phyloP scores from a whole-genome alignment of 1,140 invertebrate genomes.

The Notospermus geniculatus region DNA sequence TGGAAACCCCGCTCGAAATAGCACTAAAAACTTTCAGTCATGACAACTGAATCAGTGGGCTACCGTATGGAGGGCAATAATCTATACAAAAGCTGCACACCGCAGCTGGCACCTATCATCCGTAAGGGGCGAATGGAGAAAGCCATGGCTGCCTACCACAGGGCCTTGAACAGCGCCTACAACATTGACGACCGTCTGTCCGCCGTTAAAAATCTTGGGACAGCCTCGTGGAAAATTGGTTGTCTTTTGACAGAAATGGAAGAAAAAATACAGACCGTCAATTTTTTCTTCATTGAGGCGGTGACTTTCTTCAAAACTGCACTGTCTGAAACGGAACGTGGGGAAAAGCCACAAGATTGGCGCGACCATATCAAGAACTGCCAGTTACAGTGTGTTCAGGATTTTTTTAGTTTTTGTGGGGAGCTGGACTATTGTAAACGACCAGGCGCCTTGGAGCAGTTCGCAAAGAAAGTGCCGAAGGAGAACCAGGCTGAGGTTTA shows the following conservation, averaged over 20 bases:
- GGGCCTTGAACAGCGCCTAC: slow-evolving; percentile 19
- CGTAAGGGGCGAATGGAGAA: slow-evolving; percentile 20
- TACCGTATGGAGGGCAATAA: too few relatives aligned
- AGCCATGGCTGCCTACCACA: slow-evolving; percentile 26
- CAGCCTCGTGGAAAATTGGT: slow-evolving; percentile 26
- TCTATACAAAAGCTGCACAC: too few relatives aligned
- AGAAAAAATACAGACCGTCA: neutral
- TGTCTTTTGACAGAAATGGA: slow-evolving; percentile 11
- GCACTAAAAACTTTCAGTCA: too few relatives aligned
- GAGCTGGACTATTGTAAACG: slow-evolving; percentile 1
- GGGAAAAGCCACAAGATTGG: neutral
- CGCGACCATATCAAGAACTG: neutral
- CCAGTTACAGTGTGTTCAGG: neutral
- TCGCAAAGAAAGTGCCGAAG: too few relatives aligned
- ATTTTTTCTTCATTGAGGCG: slow-evolving; percentile 26
- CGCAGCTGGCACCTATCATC: slow-evolving; percentile 16
- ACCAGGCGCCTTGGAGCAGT: too few relatives aligned
- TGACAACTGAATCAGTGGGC: too few relatives aligned
- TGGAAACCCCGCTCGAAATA: too few relatives aligned
- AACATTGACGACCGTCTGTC: slow-evolving; percentile 25
- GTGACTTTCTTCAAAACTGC: slow-evolving; percentile 27
- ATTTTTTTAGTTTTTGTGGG: too few relatives aligned
- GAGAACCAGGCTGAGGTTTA: too few relatives aligned
- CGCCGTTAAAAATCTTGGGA: slow-evolving; percentile 31
- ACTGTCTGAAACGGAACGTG: neutral